phyloP scores from a whole-genome alignment of 2,797 vertebrate genomes.

The Glossophaga mutica region DNA sequence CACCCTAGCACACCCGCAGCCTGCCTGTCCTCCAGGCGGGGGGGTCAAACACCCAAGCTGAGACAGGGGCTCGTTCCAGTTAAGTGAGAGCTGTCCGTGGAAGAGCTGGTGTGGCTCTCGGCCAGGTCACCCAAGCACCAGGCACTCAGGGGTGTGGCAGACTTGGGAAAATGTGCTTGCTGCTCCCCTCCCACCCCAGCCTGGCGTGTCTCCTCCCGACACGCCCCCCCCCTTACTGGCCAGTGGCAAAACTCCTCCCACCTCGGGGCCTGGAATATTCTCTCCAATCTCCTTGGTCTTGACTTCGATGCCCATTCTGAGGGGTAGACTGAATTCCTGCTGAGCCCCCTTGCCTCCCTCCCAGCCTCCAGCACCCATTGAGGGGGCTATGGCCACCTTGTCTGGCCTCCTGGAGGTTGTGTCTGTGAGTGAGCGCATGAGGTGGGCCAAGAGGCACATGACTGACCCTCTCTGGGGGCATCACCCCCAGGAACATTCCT shows the following conservation, averaged over 20 bases:
- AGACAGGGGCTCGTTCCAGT: rapidly evolving
- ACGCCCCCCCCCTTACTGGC: background rate
- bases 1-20: rapidly evolving
- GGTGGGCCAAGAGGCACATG: rapidly evolving
- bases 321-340: rapidly evolving
- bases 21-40: background rate
- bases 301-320: too few species aligned
- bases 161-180: background rate
- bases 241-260: background rate
- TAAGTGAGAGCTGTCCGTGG: background rate
- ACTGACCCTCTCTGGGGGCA: background rate
- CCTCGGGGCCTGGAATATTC: background rate
- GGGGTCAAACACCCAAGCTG: rapidly evolving
- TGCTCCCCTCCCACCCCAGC: background rate
- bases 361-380: too few species aligned
- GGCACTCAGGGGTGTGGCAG: background rate
- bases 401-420: background rate
- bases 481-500: background rate
- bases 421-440: background rate
- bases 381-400: background rate
- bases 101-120: background rate
- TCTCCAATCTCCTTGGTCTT: background rate
- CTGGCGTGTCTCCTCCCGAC: too few species aligned
- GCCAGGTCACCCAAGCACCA: background rate
- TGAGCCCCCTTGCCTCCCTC: background rate